phyloP scores from a whole-genome alignment of 2,113 vertebrate genomes.

The Mystacornis crossleyi region DNA sequence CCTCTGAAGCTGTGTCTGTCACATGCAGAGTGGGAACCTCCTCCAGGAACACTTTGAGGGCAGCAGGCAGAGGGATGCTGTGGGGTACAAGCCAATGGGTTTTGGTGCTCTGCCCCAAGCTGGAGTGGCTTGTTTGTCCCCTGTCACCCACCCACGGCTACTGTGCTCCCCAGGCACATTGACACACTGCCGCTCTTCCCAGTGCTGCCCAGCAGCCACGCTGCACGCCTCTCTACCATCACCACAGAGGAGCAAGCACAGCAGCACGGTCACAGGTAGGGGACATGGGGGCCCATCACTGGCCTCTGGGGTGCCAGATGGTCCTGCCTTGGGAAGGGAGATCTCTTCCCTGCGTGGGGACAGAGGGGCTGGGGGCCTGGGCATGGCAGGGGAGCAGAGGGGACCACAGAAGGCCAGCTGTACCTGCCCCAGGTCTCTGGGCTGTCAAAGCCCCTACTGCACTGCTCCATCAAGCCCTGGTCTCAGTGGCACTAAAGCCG shows the following conservation, averaged over 20 bases:
- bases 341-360: background rate
- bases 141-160: background rate
- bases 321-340: background rate
- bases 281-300: background rate
- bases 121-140: background rate
- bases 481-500: background rate
- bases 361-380: background rate
- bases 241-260: background rate
- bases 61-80: background rate
- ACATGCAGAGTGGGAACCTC: no score
- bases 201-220: fast-evolving
- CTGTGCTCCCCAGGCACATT: background rate
- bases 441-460: background rate
- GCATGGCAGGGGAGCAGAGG: background rate
- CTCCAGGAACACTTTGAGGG: background rate
- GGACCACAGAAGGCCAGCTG: no score
- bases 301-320: background rate
- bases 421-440: background rate
- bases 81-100: no score
- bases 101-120: background rate
- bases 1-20: background rate
- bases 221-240: background rate
- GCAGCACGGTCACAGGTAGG: background rate
- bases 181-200: background rate
- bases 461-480: background rate